Percentiles rank a stretch among this genome's conserved stretches.
Conservation (phyloP, 2,113 vertebrate genomes). For the Forbesichthys agassizii region DNA sequence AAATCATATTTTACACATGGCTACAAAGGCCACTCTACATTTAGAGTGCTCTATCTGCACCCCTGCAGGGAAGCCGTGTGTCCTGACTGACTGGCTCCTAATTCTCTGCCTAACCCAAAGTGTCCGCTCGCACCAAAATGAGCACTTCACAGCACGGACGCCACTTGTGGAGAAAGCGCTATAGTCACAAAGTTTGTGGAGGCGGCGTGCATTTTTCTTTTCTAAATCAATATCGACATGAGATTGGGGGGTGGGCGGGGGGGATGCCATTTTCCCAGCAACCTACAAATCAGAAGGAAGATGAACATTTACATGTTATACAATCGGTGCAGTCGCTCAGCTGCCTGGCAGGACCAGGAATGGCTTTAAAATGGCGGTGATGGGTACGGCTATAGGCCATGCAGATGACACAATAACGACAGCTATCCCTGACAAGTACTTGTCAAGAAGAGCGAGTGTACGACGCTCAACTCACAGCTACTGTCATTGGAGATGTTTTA, state of each 20-base stretch:
- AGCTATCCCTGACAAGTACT: constrained; percentile 49
- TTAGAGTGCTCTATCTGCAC: constrained; percentile 42
- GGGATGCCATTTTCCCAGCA: constrained; percentile 1
- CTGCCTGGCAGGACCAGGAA: constrained; percentile 7
- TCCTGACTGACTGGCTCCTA: constrained; percentile 20
- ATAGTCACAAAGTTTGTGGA: too few relatives aligned
- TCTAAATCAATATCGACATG: constrained; percentile 8
- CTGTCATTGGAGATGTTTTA: constrained; percentile 62
- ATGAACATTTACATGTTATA: constrained; percentile 4
- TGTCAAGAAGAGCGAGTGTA: constrained; percentile 51
- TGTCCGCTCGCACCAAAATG: neutral
- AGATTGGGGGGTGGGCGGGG: neutral
- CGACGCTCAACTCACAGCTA: constrained; percentile 41
- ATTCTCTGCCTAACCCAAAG: constrained; percentile 34
- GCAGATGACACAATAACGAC: constrained; percentile 54
- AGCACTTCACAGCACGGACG: neutral
- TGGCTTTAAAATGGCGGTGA: constrained; percentile 4
- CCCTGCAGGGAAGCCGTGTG: constrained; percentile 42
- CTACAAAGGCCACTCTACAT: constrained; percentile 55
- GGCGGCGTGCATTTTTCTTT: neutral
- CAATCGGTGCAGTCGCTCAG: constrained; percentile 16
- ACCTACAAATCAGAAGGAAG: constrained; percentile 21
- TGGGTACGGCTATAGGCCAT: constrained; percentile 22
- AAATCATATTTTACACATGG: constrained; percentile 64
- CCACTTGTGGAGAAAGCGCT: constrained; percentile 33